Percentiles rank a stretch among this genome's conserved stretches.
Evolutionary conservation across 2,888 invertebrate species (phyloP).

Genomic region (Polydrusus cervinus): DNA sequence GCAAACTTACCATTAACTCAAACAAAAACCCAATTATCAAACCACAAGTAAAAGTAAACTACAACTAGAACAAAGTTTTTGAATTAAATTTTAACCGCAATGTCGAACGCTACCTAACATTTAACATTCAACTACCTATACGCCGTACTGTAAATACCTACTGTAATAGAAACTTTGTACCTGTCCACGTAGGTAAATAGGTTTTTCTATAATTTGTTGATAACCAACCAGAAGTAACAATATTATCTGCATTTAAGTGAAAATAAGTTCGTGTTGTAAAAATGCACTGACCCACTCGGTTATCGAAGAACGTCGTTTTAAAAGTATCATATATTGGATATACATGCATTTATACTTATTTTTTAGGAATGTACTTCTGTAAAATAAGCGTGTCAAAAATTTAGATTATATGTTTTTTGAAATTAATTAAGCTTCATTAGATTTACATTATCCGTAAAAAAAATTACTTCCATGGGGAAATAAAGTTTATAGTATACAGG

Average conservation of each 20-base stretch:
- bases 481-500: too few relatives aligned
- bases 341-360: not conserved
- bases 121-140: not conserved
- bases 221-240: conserved; percentile 29
- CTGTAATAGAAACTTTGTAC: conserved; percentile 24
- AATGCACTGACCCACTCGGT: conserved; percentile 11
- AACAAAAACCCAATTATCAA: conserved; percentile 5
- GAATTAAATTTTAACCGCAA: conserved; percentile 4
- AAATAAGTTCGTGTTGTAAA: conserved; percentile 20
- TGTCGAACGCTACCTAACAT: conserved; percentile 4
- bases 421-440: too few relatives aligned
- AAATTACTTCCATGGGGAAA: too few relatives aligned
- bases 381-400: too few relatives aligned
- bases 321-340: not conserved
- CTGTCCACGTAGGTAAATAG: conserved; percentile 10
- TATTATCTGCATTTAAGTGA: conserved; percentile 30
- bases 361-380: too few relatives aligned
- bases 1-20: conserved; percentile 8
- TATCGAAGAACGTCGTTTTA: conserved; percentile 22
- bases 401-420: too few relatives aligned
- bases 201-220: conserved; percentile 35
- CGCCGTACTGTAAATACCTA: conserved; percentile 2
- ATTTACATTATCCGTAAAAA: too few relatives aligned
- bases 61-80: not conserved
- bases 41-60: conserved; percentile 17